Evolutionary conservation across 2,888 invertebrate species (phyloP).

Genomic region (Clivina fossor): DNA sequence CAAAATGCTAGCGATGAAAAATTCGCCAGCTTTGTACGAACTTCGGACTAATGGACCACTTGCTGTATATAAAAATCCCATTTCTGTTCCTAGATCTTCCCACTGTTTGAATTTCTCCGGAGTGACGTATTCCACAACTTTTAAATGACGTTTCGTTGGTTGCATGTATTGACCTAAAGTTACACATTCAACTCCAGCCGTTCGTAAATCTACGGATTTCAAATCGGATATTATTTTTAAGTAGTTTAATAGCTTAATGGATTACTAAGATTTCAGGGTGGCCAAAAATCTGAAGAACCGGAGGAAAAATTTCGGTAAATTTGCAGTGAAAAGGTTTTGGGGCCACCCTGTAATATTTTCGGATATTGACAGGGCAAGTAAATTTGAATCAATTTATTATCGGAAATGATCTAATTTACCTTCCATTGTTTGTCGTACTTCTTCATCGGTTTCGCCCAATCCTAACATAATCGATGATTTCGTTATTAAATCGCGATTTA

Average conservation of each 20-base stretch:
- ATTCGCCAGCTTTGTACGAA: slow-evolving; percentile 98
- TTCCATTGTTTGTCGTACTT: slow-evolving; percentile 83
- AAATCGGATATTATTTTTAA: too few species aligned
- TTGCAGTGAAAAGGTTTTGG: too few species aligned
- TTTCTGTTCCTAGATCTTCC: slow-evolving; percentile 75
- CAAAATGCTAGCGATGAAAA: slow-evolving; percentile 80
- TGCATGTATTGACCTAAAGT: slow-evolving; percentile 99
- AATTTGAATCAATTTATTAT: too few species aligned
- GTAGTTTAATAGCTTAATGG: too few species aligned
- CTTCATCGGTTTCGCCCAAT: slow-evolving; percentile 84
- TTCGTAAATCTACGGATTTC: slow-evolving; percentile 81
- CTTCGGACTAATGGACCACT: slow-evolving; percentile 96
- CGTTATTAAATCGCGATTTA: slow-evolving; percentile 82
- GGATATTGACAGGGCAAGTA: too few species aligned
- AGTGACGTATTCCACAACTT: slow-evolving; percentile 94
- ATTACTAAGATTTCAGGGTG: too few species aligned
- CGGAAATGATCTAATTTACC: slow-evolving; percentile 52
- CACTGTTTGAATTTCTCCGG: slow-evolving; percentile 89
- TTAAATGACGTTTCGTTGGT: slow-evolving; percentile 93
- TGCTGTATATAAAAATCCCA: slow-evolving; percentile 96
- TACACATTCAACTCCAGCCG: slow-evolving; percentile 87
- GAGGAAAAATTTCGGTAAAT: too few species aligned
- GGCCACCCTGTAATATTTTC: too few species aligned
- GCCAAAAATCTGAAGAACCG: too few species aligned
- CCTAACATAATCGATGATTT: slow-evolving; percentile 99